Conservation (phyloP, 2,113 vertebrate genomes). For the Crotalus helleri region DNA sequence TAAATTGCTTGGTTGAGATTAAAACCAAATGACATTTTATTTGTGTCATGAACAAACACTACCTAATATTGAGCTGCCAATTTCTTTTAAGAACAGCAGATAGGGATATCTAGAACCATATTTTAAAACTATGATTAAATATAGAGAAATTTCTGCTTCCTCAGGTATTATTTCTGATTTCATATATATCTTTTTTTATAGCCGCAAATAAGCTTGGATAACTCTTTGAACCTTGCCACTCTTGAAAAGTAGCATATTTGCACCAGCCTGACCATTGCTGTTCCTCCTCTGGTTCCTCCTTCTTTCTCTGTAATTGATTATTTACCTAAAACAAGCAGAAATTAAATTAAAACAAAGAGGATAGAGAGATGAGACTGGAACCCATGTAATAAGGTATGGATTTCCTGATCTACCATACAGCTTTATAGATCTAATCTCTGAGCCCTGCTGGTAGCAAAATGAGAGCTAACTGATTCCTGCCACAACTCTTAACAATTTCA, state of each 20-base stretch:
- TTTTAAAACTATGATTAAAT: conserved; percentile 30
- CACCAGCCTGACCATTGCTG: not conserved
- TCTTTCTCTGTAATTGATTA: not conserved
- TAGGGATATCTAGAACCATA: too few relatives aligned
- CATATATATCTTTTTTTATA: conserved; percentile 28
- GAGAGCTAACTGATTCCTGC: conserved; percentile 63
- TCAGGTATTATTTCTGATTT: not conserved
- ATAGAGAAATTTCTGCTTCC: not conserved
- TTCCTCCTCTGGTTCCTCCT: fast-evolving
- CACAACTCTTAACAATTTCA: conserved; percentile 66
- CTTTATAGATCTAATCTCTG: conserved; percentile 66
- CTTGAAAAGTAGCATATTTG: fast-evolving
- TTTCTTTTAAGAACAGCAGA: not conserved
- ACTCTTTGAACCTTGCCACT: fast-evolving
- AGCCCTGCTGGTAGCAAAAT: conserved; percentile 61
- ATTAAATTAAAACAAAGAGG: conserved; percentile 1
- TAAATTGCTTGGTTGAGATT: not conserved
- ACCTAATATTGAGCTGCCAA: not conserved
- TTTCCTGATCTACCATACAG: conserved; percentile 70
- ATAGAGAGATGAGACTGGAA: not conserved
- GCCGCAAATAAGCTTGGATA: not conserved
- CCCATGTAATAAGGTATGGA: conserved; percentile 71
- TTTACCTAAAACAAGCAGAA: conserved; percentile 11
- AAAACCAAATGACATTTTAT: not conserved
- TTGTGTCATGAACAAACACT: not conserved